Evolutionary conservation across 2,797 vertebrate species (phyloP), one percentile per base, ranked within the genome.

Genomic region (Protosalanx chinensis): DNA sequence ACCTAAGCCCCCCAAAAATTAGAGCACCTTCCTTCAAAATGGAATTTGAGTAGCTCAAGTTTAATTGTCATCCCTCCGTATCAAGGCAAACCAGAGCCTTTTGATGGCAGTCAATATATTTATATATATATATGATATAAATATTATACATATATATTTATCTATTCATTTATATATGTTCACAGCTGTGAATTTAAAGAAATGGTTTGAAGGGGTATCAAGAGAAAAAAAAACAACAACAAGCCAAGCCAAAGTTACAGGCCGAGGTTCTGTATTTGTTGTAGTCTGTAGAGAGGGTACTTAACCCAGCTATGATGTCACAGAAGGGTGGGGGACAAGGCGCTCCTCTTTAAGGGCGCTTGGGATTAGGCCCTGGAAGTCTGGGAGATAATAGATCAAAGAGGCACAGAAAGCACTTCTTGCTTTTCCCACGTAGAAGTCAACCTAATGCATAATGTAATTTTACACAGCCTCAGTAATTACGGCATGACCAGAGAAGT

Each of bases 351-450:
- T 76, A 80, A 89, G 84, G 83, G 87, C 85, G 81, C 79, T 86
- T 80, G 77, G 84, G 90, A 92, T 91, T 90, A 91, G 81, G 81
- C 84, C 81, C 85, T 91, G 89, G 84, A 91, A 88, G 87, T 87
- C 87, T 89, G 86, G 71, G 64, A 89, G 91, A 92, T 92, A 92
- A 93, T 88, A 88, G 89, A 92, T 92, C 90, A 93, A 92, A 93
- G 88, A 86, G 73, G 81, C 75, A 73, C 79, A 30, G 77, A 85
- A 77, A 86, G 80, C 78, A 82, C 79, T 78, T 78, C 73, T 79
- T 79, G 78, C 67, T 77, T 88, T 86, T 78, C 83, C 81, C 88
- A 86, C 87, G 72, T 74, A 83, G 81, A 53, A 69, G 80, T 84
- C 79, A 80, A 85, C 81, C 81, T 86, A 84, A 85, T 60, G 64